Evolutionary conservation across 2,888 invertebrate genomes (phyloP), one percentile per base, ranked within the genome.

Genomic region (Tanytarsus gracilentus): DNA sequence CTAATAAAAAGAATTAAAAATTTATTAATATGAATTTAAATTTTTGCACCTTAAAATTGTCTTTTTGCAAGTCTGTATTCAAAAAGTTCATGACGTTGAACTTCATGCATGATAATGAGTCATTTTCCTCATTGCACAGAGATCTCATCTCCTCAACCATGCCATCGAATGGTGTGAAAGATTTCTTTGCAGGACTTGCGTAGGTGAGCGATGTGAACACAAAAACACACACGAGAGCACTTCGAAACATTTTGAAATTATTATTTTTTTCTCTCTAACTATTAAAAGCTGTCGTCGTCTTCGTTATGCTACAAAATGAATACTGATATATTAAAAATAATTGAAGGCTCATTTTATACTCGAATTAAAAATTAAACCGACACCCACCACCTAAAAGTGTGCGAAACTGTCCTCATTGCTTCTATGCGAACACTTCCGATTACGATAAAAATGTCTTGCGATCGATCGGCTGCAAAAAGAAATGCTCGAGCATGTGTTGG

Each of bases 31-130:
- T 3, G 52, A 33, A 33, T 8, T 26, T 21, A 56, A n/a, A 61
- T 7, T 29, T 60, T 66, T 70, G 74, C 76, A 86, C 88, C 81
- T 86, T 83, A 75, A 82, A 86, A 65, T 80, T 81, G 70, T 88
- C 88, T 75, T 87, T 85, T 72, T 83, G 84, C 74, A 88, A 81
- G 66, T 88, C 80, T 67, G 83, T 83, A 72, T 88, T 87, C 71
- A 89, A 75, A 65, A 88, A 79, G 64, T 84, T 83, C 77, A 89
- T 83, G 64, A 88, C 85, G 71, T 86, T 87, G 77, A 83, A 86
- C 73, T 89, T 88, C 74, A 89, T 82, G 75, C 90, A 90, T 64
- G 88, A 84, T 61, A 88, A 79, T 18, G 86, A 84, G 71, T 88
- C 88, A 66, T 83, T 83, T 66, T 85, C 84, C 66, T 82, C 82